Evolutionary conservation across 1,140 invertebrate species (phyloP), one percentile per base, ranked within the genome.

Genomic region (Lucilia sericata): DNA sequence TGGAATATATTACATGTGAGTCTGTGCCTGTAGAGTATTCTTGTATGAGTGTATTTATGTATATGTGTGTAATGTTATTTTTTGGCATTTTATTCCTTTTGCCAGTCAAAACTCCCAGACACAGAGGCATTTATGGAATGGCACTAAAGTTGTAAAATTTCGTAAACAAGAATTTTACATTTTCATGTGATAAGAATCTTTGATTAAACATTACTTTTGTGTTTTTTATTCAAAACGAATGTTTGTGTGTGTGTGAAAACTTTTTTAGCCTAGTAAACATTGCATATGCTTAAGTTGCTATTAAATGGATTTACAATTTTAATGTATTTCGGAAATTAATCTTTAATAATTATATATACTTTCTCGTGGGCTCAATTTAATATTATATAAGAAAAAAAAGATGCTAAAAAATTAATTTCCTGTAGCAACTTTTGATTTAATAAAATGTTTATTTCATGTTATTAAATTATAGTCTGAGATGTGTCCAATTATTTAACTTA

Each of bases 181-280:
- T 80, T 80, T 80, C 76, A 80, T 80, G 21, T 80, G 76, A 80
- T 80, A 80, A 80, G 76, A 80, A 80, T 80, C 76, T 82, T 70
- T 82, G 51, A 82, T 82, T 82, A 65, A 60, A 60, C 30, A 9
- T 60, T 60, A 19, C 17, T 82, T 21, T 30, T 30, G 19, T 36
- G 8, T 12, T 17, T 70, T 82, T 34, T 36, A 55, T 34, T 65
- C 65, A 12, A 51, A 2, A 14, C 10, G n/a, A n/a, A n/a, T n/a
- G 74, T 75, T 34, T 36, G 34, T 34, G 8, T 4, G 9, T 17
- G 25, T 74, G 7, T 25, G 34, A 34, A n/a, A 75, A 34, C 5
- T 21, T 70, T 70, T 70, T 70, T 70, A n/a, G 60, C 74, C 30
- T 25, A 2, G 2, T 9, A 49, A 13, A 19, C 14, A 70, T 2